Conservation (phyloP, 1,140 invertebrate species). For the Drosophila santomea region DNA sequence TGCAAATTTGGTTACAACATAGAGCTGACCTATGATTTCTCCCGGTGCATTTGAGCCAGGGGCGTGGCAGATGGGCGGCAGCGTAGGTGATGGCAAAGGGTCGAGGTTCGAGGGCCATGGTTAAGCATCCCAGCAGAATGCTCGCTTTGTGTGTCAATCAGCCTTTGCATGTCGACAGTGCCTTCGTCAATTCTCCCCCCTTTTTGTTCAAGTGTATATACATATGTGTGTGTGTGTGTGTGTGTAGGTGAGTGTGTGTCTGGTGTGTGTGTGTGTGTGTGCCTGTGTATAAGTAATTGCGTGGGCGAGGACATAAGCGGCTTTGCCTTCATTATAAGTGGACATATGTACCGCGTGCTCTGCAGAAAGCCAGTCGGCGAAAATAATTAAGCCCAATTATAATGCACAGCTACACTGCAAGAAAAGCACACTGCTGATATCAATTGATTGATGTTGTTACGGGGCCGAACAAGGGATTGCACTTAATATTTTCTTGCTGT, state of each 20-base stretch:
- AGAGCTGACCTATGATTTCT: neutral
- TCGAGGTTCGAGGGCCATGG: neutral
- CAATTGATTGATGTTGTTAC: too few species aligned
- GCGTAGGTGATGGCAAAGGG: neutral
- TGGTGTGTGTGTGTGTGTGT: neutral
- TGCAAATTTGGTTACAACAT: too few species aligned
- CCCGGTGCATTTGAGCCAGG: neutral
- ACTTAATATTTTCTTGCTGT: neutral
- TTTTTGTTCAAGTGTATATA: neutral
- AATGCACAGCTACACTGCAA: neutral
- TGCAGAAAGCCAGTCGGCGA: neutral
- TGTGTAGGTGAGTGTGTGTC: constrained; percentile 3
- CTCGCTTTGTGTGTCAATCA: constrained; percentile 76
- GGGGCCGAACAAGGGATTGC: too few species aligned
- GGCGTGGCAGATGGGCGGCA: neutral
- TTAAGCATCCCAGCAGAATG: constrained; percentile 39
- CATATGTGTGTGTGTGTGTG: neutral
- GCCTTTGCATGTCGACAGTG: constrained; percentile 65
- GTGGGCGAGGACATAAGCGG: constrained; percentile 21
- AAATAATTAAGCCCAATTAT: constrained; percentile 19
- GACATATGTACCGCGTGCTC: constrained; percentile 11
- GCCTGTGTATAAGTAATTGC: constrained; percentile 18
- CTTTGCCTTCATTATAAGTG: constrained; percentile 33
- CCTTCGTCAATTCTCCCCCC: constrained; percentile 38
- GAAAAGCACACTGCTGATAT: too few species aligned